Base-by-base conservation (phyloP, 2,797 vertebrate genomes). In the Alcedo atthis region DNA sequence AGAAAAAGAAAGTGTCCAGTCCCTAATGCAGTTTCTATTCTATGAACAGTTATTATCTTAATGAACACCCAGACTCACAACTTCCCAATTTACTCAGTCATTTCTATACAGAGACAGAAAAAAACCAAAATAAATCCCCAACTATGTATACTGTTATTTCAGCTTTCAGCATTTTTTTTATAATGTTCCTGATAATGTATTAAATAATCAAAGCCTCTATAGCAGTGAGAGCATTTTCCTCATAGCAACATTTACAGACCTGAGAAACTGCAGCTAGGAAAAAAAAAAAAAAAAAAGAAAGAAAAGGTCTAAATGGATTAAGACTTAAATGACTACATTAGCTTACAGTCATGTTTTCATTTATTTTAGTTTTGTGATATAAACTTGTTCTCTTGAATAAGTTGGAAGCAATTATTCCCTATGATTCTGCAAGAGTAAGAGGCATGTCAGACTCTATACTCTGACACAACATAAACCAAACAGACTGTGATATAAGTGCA, bases 181-280 rank as follows among this genome's bases (percentile, higher is more conserved):
- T 20, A 88, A 86, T 43, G 71, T 94, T 71, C 30, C 69, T 94
- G 86, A 30, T 95, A 93, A 96, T 93, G 95, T 90, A 92, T 95
- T 95, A 94, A 96, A 89, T 91, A 96, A 94, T 94, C 45, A 49
- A 94, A 95, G 95, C 88, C 92, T 97, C 95, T 62, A 92, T 76
- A 57, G 57, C 89, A 95, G 87, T 92, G 64, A 79, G 87, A 95
- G 49, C 87, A 85, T 94, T 96, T 95, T 93, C 92, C 69, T 95
- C 88, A 94, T 53, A 83, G 81, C 84, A 94, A 96, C 67, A 33
- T 94, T 96, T 95, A 94, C 45, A 25, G n/a, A 70, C 48, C 71
- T 82, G 81, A 95, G 46, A 17, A 91, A 78, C 8, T 4, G 8
- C 30, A 61, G 48, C 69, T 40, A 58, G 46, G 57, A 32, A 6